phyloP scores from a whole-genome alignment of 2,797 vertebrate genomes.

The Hypotaenidia okinawae region DNA sequence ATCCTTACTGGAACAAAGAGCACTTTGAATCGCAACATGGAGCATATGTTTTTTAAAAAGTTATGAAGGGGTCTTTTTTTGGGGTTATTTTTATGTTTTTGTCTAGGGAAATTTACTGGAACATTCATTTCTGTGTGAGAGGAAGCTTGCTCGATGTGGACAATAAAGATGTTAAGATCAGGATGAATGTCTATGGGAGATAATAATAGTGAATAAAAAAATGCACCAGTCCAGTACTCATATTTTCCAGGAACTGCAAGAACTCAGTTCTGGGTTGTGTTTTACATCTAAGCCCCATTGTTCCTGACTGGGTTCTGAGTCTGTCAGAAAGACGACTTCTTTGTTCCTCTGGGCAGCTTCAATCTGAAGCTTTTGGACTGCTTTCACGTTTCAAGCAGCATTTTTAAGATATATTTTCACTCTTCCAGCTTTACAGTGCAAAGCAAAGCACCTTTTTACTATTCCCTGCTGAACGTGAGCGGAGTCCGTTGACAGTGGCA shows the following conservation, averaged over 20 bases:
- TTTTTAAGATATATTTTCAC: slow-evolving; percentile 88
- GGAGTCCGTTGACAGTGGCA: slow-evolving; percentile 47
- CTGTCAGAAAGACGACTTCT: slow-evolving; percentile 38
- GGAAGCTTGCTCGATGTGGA: slow-evolving; percentile 57
- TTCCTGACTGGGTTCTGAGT: slow-evolving; percentile 26
- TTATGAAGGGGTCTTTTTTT: slow-evolving; percentile 36
- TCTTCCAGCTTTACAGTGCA: slow-evolving; percentile 28
- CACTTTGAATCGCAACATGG: slow-evolving; percentile 34
- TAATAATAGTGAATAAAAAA: slow-evolving; percentile 69
- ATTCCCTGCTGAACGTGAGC: neutral
- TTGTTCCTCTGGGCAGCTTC: slow-evolving; percentile 54
- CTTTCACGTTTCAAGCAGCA: slow-evolving; percentile 57
- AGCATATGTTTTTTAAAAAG: slow-evolving; percentile 4
- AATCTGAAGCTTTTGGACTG: slow-evolving; percentile 20
- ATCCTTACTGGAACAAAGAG: slow-evolving; percentile 50
- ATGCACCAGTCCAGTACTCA: slow-evolving; percentile 44
- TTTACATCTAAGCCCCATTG: slow-evolving; percentile 63
- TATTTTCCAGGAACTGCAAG: slow-evolving; percentile 64
- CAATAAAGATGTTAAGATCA: slow-evolving; percentile 69
- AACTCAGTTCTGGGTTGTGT: slow-evolving; percentile 55
- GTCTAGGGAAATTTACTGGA: slow-evolving; percentile 53
- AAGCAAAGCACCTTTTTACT: slow-evolving; percentile 2
- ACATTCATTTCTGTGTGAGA: slow-evolving; percentile 54
- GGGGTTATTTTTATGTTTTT: slow-evolving; percentile 9
- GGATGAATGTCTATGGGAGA: slow-evolving; percentile 67